A percentile compares a stretch with the other conserved stretches of the same genome.
phyloP scores from a whole-genome alignment of 37 sponge, comb jelly and placozoan species.

The Haliclona indistincta region DNA sequence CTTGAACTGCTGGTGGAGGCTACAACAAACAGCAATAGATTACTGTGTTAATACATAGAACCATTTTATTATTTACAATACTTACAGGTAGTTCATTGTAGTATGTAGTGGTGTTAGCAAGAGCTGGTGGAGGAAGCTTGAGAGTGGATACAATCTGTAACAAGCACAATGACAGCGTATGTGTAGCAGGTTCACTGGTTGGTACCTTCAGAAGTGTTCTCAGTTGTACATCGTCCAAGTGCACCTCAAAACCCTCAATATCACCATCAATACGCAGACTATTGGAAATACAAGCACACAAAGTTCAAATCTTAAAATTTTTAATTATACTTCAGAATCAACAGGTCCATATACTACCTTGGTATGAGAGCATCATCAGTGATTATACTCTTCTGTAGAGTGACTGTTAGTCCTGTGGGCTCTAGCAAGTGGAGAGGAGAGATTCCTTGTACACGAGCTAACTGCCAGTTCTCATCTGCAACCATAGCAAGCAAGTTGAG shows the following conservation, averaged over 20 bases:
- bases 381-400: constrained; percentile 59
- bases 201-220: constrained; percentile 39
- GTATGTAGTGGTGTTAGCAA: constrained; percentile 26
- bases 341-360: constrained; percentile 22
- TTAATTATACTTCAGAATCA: background rate
- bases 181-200: background rate
- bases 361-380: constrained; percentile 61
- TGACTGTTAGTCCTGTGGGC: constrained; percentile 51
- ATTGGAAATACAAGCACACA: background rate
- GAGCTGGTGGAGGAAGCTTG: constrained; percentile 57
- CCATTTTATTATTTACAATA: background rate
- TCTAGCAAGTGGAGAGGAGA: constrained; percentile 61
- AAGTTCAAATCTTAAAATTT: background rate
- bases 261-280: constrained; percentile 43
- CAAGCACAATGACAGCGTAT: background rate
- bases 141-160: constrained; percentile 30
- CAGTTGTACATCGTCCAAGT: constrained; percentile 48
- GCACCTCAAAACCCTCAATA: constrained; percentile 44
- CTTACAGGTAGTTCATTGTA: constrained; percentile 66
- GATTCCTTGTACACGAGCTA: constrained; percentile 9
- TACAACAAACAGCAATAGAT: background rate
- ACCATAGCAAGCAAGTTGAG: background rate
- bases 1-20: constrained; percentile 3
- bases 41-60: background rate
- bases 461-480: constrained; percentile 62